Evolutionary conservation across 2,888 invertebrate species (phyloP), one percentile per base, ranked within the genome.

Genomic region (Helleia helle): DNA sequence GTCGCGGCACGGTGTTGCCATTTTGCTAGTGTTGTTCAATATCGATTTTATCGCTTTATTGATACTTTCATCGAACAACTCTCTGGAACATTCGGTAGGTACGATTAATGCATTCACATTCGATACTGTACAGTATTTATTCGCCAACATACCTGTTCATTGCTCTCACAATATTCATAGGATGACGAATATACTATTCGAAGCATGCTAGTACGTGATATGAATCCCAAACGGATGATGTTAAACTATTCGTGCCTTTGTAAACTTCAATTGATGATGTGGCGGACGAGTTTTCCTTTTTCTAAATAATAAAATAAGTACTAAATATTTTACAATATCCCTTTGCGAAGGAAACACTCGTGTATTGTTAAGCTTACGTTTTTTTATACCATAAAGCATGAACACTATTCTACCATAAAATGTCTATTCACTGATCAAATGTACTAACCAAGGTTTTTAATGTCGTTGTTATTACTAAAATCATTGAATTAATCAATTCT

Each of bases 1-100:
- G 57, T 56, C 56, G 52, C 45, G 48, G 51, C 49, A 48, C 43
- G 38, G 36, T 30, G 38, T 31, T 15, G 42, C 44, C 26, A 26
- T 5, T 22, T 22, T 3, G 37, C 38, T 40, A 40, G 41, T 15
- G 22, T 7, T 11, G 34, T 18, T 18, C 34, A 12, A 8, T 7
- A 3, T 29, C 13, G n/a, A n/a, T n/a, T n/a, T 8, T 13, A 13
- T 29, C 28, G 28, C 12, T 14, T 29, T 8, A 6, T 29, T 29
- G 22, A 8, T 14, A 34, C 4, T 29, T 11, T 1, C 4, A 9
- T 9, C 8, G 1, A 9, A 2, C 2, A 26, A n/a, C 3, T 26
- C 26, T 9, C 26, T 26, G 2, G 26, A 22, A 22, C 22, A 12
- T 34, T 34, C 12, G 8, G 18, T 4, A 34, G 34, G 34, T 34